Conservation (phyloP, 2,113 vertebrate species). For the Ophthalmolycus amberensis region DNA sequence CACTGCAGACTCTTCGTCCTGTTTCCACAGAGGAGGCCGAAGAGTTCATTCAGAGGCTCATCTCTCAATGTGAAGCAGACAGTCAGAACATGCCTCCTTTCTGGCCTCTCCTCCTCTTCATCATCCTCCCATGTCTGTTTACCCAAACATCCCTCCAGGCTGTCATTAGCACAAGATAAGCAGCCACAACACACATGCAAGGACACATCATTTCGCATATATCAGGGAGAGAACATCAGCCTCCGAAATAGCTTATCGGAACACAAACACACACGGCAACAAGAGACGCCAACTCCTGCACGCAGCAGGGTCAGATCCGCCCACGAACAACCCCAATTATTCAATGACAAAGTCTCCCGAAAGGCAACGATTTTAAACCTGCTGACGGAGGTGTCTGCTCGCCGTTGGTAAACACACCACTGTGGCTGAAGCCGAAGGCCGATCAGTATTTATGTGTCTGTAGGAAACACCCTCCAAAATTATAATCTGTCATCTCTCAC, state of each 20-base stretch:
- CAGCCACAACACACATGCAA: conserved; percentile 24
- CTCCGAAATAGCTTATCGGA: conserved; percentile 17
- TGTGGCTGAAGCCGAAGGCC: conserved; percentile 27
- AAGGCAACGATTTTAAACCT: conserved; percentile 15
- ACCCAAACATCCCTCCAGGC: conserved; percentile 43
- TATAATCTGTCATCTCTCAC: conserved; percentile 42
- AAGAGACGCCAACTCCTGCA: background rate
- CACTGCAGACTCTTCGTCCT: background rate
- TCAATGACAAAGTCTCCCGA: conserved; percentile 3
- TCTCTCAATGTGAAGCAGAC: conserved; percentile 22
- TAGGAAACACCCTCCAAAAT: conserved; percentile 70
- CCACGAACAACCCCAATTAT: background rate
- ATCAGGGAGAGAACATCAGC: background rate
- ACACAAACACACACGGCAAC: background rate
- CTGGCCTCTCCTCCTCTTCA: conserved; percentile 11
- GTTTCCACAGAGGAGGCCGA: background rate
- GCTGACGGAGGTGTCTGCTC: conserved; percentile 68
- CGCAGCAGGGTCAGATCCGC: background rate
- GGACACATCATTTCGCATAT: conserved; percentile 9
- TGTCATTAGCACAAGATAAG: conserved; percentile 61
- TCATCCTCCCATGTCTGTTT: conserved; percentile 59
- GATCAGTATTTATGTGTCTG: conserved; percentile 59
- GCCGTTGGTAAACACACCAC: conserved; percentile 59
- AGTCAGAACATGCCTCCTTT: conserved; percentile 17
- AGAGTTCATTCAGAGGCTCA: background rate